Evolutionary conservation across 2,888 invertebrate genomes (phyloP), one percentile per base, ranked within the genome.

Genomic region (Pemphredon lugubris): DNA sequence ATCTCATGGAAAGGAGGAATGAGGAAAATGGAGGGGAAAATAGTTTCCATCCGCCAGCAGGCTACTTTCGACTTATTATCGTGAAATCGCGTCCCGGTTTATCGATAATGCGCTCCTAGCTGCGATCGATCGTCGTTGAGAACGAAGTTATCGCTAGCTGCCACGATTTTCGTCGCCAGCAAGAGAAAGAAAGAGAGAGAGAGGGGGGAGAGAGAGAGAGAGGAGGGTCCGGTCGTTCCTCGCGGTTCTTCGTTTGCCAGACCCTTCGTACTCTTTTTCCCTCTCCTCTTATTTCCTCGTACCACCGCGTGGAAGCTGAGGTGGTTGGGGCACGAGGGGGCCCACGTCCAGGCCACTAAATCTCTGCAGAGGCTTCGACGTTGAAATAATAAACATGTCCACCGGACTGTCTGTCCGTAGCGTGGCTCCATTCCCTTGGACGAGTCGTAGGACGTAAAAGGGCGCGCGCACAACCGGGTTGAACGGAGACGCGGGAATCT

Each of bases 351-450:
- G 37, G 68, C 79, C 75, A 81, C 81, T 79, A 81, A 81, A 81
- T 81, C 78, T 81, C 66, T 23, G 50, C 47, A 75, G 79, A 79
- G 73, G 64, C 71, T 77, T 75, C 71, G 74, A 74, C 77, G 69
- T 67, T 74, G 72, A 81, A 77, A 77, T 81, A 81, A 81, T 81
- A 81, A 81, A 81, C 81, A 81, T 81, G 79, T 81, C 79, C 73
- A 79, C 65, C 65, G 66, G 65, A 64, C 60, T 72, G 69, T 74
- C 73, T 74, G 68, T 75, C 72, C 73, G 63, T 69, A 63, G 60
- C 58, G 54, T 45, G 67, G 57, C 44, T 72, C 74, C 59, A 48
- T 51, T 69, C 57, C 69, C 53, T 54, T 65, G 45, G 75, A 70
- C 75, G 60, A 75, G 59, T 16, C 64, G 64, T 47, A 68, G 47